Conservation (phyloP, 2,113 vertebrate species). For the Prionailurus viverrinus region DNA sequence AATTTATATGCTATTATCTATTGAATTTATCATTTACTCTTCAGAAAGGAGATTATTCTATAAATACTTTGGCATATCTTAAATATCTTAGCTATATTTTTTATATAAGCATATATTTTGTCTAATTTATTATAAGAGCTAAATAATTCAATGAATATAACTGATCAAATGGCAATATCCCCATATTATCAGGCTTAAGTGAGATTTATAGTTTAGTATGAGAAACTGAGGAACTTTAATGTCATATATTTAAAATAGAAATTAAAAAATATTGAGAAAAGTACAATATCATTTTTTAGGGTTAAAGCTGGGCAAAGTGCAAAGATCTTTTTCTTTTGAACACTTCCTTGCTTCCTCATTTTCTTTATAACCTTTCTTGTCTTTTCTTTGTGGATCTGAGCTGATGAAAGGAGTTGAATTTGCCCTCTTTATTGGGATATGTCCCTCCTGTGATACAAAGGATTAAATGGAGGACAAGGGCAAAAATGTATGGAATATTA, state of each 20-base stretch:
- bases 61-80: background rate
- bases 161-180: background rate
- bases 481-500: background rate
- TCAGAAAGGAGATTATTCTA: background rate
- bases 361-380: background rate
- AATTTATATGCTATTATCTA: background rate
- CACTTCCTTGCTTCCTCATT: background rate
- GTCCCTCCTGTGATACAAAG: background rate
- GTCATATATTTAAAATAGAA: background rate
- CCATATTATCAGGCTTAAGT: background rate
- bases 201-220: background rate
- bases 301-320: background rate
- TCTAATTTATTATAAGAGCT: background rate
- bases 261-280: background rate
- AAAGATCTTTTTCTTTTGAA: background rate
- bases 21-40: background rate
- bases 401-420: background rate
- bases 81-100: background rate
- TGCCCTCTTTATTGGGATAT: background rate
- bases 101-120: background rate
- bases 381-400: background rate
- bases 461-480: background rate
- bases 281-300: background rate
- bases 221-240: background rate
- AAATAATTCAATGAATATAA: background rate